Evolutionary conservation across 1,140 invertebrate species (phyloP).

Genomic region (Dendrolimus punctatus): DNA sequence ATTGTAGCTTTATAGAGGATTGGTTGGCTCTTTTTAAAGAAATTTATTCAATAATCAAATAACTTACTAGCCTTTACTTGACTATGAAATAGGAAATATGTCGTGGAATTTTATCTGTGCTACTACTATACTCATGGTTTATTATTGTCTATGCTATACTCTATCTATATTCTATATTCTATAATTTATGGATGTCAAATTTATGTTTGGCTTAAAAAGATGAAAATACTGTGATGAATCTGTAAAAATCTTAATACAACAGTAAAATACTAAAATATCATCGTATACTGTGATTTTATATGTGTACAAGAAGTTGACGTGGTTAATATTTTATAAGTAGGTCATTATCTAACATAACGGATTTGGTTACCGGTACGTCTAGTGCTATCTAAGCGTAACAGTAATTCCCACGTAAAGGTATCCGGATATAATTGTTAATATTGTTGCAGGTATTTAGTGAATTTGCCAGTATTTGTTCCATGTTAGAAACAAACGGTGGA

Average conservation of each 20-base stretch:
- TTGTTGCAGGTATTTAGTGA: constrained; percentile 16
- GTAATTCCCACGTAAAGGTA: too few relatives aligned
- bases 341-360: constrained; percentile 33
- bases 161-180: too few relatives aligned
- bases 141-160: too few relatives aligned
- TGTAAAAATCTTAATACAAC: constrained; percentile 38
- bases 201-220: constrained; percentile 40
- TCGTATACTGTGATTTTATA: constrained; percentile 18
- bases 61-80: too few relatives aligned
- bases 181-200: constrained; percentile 16
- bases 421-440: constrained; percentile 3
- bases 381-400: constrained; percentile 2
- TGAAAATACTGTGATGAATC: constrained; percentile 45
- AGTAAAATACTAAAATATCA: constrained; percentile 31
- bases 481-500: constrained; percentile 36
- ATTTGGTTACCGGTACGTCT: constrained; percentile 69
- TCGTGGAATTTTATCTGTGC: too few relatives aligned
- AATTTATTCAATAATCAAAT: too few relatives aligned
- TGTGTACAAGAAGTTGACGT: constrained; percentile 15
- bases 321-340: constrained; percentile 48
- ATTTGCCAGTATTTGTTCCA: constrained; percentile 26
- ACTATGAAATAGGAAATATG: too few relatives aligned
- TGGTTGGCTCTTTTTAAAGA: too few relatives aligned
- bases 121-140: too few relatives aligned
- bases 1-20: too few relatives aligned